Base-by-base conservation (phyloP, 2,797 vertebrate species). In the Leuciscus waleckii region DNA sequence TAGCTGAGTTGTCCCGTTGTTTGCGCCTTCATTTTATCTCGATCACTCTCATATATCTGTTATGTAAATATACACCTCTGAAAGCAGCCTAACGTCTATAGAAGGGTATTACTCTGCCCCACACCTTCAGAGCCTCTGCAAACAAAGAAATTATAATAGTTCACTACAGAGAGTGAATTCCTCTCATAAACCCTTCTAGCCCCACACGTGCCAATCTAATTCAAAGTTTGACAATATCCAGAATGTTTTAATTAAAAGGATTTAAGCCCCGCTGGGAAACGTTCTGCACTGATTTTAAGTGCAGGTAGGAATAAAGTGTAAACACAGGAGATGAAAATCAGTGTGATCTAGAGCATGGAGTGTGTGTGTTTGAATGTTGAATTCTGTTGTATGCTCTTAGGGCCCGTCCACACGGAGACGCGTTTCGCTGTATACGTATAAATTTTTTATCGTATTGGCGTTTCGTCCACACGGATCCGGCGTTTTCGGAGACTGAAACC, bases 131-230 rank as follows among this genome's bases (percentile, higher is more conserved):
- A 88, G 85, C 89, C 88, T 90, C 65, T 1, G 78, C 87, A 92
- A 93, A 92, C 89, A 94, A 90, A 90, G 88, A 89, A 84, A 87
- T 83, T 89, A 83, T 85, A 77, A 89, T 91, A 91, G 92, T 91
- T 91, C 84, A 82, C 82, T 80, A 82, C 87, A 89, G 89, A 92
- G 89, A 91, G 91, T 88, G 82, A 86, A 39, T 32, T 91, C 56
- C 87, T 91, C 26, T 90, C 89, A 88, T 82, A 84, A 91, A 81
- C 81, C 54, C 37, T 26, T 77, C 67, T 17, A 75, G 37, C 17
- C 51, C 54, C 68, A 39, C 73, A 69, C 83, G 67, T 68, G 71
- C 79, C 75, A 81, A 67, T 83, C 63, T 85, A 79, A 81, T 87
- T 89, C 84, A 43, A 51, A 78, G 69, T 86, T 85, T 78, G 81